Conservation (phyloP, 2,888 invertebrate species). For the Unio pictorum region DNA sequence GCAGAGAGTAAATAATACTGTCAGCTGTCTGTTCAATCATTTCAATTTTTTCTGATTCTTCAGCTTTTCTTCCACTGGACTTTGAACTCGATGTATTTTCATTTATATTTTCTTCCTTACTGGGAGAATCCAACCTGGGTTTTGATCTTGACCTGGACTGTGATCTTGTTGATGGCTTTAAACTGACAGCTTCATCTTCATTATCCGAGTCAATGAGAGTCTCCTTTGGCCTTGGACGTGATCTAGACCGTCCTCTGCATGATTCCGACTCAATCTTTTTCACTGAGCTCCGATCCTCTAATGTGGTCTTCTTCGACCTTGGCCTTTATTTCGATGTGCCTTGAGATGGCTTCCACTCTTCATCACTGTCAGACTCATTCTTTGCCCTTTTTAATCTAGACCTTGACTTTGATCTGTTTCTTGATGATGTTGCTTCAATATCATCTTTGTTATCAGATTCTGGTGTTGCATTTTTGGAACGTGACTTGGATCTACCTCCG, state of each 20-base stretch:
- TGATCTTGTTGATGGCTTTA: too few relatives aligned
- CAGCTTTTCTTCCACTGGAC: too few relatives aligned
- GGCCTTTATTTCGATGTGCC: constrained; percentile 3
- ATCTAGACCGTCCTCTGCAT: constrained; percentile 2
- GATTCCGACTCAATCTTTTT: not conserved
- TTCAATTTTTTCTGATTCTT: too few relatives aligned
- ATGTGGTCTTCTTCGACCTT: not conserved
- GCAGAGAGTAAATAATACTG: too few relatives aligned
- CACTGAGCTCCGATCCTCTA: too few relatives aligned
- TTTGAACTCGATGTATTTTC: not conserved
- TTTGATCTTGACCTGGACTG: too few relatives aligned
- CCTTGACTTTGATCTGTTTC: constrained; percentile 9
- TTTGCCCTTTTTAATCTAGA: constrained; percentile 9
- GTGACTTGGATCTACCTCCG: too few relatives aligned
- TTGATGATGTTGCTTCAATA: not conserved
- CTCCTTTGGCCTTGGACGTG: not conserved
- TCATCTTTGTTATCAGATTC: too few relatives aligned
- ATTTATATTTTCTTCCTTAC: constrained; percentile 1
- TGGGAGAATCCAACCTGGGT: not conserved
- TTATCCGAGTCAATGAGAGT: too few relatives aligned
- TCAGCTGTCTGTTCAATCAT: too few relatives aligned
- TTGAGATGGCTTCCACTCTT: not conserved
- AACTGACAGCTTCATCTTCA: too few relatives aligned
- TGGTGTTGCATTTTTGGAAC: too few relatives aligned
- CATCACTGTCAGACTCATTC: constrained; percentile 7